Percentiles rank a stretch among this genome's conserved stretches.
phyloP scores from a whole-genome alignment of 2,888 invertebrate genomes.

The Drosophila monieri region DNA sequence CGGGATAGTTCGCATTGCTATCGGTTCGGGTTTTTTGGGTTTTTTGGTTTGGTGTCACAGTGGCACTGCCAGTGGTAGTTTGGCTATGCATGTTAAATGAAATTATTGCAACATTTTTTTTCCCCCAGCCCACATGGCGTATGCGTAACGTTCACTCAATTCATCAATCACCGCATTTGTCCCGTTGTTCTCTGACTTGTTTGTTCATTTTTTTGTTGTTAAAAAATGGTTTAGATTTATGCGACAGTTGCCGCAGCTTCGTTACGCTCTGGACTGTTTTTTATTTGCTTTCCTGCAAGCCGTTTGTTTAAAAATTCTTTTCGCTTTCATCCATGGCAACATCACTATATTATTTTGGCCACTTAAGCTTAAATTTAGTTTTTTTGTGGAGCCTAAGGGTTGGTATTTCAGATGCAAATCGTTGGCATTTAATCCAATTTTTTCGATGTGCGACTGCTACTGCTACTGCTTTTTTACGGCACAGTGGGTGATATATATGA shows the following conservation, averaged over 20 bases:
- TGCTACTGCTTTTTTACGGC: background rate
- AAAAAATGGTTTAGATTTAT: conserved; percentile 67
- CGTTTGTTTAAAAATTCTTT: conserved; percentile 26
- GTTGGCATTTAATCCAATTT: conserved; percentile 23
- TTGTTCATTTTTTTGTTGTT: conserved; percentile 23
- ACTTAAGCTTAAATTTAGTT: conserved; percentile 40
- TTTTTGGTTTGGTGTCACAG: conserved; percentile 2
- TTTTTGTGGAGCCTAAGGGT: background rate
- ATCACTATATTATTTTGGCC: conserved; percentile 21
- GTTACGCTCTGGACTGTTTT: background rate
- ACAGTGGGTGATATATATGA: conserved; percentile 8
- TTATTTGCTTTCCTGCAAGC: conserved; percentile 14
- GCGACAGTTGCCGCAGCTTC: conserved; percentile 29
- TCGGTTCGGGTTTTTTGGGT: conserved; percentile 5
- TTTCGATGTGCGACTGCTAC: conserved; percentile 2
- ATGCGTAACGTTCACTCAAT: conserved; percentile 63
- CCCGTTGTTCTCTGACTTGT: conserved; percentile 18
- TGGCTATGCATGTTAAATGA: conserved; percentile 72
- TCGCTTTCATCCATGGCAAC: conserved; percentile 17
- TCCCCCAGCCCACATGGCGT: conserved; percentile 53
- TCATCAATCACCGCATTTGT: conserved; percentile 63
- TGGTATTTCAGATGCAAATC: conserved; percentile 30
- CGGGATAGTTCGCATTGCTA: conserved; percentile 35
- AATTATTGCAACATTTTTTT: conserved; percentile 67
- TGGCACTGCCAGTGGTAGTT: conserved; percentile 42